Evolutionary conservation across 1,140 invertebrate species (phyloP).

Genomic region (Colletes gigas): DNA sequence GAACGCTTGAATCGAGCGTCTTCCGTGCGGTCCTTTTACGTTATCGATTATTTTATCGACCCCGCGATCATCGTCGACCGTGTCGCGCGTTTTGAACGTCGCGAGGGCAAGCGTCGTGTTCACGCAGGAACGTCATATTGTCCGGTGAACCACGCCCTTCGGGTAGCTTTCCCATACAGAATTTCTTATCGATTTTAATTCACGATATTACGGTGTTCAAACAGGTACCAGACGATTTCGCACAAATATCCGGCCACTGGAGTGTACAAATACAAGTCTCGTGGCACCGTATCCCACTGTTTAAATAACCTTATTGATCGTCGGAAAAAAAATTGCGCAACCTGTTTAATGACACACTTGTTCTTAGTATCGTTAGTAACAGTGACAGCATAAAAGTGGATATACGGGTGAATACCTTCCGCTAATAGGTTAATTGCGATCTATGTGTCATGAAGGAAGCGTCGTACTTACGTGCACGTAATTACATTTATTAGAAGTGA

Average conservation of each 20-base stretch:
- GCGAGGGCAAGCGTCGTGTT: conserved; percentile 36
- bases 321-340: too few relatives aligned
- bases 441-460: background rate
- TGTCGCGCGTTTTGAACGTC: conserved; percentile 20
- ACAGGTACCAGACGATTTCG: background rate
- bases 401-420: too few relatives aligned
- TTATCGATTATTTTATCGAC: conserved; percentile 37
- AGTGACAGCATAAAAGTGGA: background rate
- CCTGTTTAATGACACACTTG: too few relatives aligned
- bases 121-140: conserved; percentile 56
- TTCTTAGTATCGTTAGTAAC: too few relatives aligned
- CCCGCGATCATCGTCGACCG: background rate
- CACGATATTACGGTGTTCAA: background rate
- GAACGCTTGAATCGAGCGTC: background rate
- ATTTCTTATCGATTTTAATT: background rate
- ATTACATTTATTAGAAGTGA: background rate
- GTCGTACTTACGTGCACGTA: background rate
- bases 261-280: too few relatives aligned
- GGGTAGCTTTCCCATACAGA: background rate
- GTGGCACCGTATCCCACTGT: too few relatives aligned
- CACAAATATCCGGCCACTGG: background rate
- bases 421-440: background rate
- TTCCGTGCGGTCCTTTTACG: too few relatives aligned
- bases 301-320: too few relatives aligned
- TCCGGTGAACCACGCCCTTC: conserved; percentile 61